phyloP scores from a whole-genome alignment of 1,140 invertebrate genomes.

The Aplysia californica region DNA sequence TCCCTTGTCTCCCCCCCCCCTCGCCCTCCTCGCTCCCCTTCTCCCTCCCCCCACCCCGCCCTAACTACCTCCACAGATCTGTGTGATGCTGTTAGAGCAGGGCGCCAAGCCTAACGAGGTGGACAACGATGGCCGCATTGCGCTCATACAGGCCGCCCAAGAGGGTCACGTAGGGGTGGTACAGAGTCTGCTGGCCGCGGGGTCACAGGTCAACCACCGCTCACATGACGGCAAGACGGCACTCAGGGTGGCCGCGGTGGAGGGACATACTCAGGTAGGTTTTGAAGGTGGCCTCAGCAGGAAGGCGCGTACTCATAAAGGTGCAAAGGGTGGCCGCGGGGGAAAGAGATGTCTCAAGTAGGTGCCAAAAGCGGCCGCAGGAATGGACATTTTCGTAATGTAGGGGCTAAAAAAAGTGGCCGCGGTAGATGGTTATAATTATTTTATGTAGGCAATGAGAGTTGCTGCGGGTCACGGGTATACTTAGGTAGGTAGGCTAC shows the following conservation, averaged over 20 bases:
- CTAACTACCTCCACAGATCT: conserved; percentile 48
- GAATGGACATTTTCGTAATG: no score
- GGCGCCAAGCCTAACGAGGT: conserved; percentile 91
- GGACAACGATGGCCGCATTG: conserved; percentile 79
- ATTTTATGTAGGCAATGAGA: no score
- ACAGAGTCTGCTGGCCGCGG: conserved; percentile 50
- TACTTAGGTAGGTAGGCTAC: no score
- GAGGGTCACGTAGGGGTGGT: conserved; percentile 64
- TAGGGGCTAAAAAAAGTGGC: no score
- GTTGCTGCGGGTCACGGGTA: no score
- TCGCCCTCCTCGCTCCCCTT: not conserved
- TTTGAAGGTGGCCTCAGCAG: no score
- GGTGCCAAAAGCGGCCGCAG: no score
- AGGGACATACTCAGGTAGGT: conserved; percentile 83
- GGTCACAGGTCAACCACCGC: conserved; percentile 78
- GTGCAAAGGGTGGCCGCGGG: no score
- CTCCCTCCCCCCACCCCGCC: not conserved
- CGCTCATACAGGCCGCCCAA: conserved; percentile 65
- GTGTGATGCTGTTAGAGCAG: conserved; percentile 84
- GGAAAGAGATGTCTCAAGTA: no score
- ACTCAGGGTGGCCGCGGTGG: conserved; percentile 84
- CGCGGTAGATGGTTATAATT: no score
- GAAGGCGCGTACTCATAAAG: no score
- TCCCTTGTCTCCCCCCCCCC: conserved; percentile 9
- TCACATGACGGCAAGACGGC: conserved; percentile 92